Percentiles rank a stretch among this genome's conserved stretches.
These are phyloP conservation scores for Chunga burmeisteri DNA, from an alignment of 2,113 vertebrate genomes.

Conservation along the genomic window DNA sequence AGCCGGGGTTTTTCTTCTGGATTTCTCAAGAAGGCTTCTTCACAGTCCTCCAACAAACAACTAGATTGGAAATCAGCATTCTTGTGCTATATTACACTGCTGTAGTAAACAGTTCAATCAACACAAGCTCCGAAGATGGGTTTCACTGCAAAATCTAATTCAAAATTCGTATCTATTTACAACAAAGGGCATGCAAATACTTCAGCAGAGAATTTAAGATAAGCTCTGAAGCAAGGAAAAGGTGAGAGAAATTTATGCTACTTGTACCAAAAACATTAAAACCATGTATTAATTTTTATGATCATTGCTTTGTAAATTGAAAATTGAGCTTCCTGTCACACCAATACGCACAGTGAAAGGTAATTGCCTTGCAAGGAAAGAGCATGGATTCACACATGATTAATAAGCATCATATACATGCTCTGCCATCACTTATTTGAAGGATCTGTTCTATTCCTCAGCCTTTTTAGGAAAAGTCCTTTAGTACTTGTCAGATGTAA, in stretches of 20 bases:
- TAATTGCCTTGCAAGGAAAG: background rate
- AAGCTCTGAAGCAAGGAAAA: background rate
- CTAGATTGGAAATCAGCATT: slow-evolving; percentile 76
- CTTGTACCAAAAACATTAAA: background rate
- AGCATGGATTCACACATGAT: background rate
- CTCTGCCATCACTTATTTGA: background rate
- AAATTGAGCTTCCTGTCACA: background rate
- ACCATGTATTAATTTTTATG: background rate
- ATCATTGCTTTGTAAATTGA: background rate
- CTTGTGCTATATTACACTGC: slow-evolving; percentile 55
- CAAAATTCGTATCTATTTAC: background rate
- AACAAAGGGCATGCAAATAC: background rate
- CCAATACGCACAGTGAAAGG: background rate
- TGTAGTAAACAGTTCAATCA: slow-evolving; percentile 49
- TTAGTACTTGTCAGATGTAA: background rate
- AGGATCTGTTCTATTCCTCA: background rate
- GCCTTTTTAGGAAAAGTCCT: background rate
- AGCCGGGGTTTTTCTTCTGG: slow-evolving; percentile 88
- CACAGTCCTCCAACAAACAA: slow-evolving; percentile 86
- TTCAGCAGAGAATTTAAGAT: background rate
- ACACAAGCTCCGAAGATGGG: background rate
- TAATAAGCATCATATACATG: background rate
- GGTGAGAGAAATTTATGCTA: background rate
- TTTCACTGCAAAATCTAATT: slow-evolving; percentile 40
- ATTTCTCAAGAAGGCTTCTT: slow-evolving; percentile 93